Conservation (phyloP, 1,140 invertebrate species). For the Neuroterus valhalla region DNA sequence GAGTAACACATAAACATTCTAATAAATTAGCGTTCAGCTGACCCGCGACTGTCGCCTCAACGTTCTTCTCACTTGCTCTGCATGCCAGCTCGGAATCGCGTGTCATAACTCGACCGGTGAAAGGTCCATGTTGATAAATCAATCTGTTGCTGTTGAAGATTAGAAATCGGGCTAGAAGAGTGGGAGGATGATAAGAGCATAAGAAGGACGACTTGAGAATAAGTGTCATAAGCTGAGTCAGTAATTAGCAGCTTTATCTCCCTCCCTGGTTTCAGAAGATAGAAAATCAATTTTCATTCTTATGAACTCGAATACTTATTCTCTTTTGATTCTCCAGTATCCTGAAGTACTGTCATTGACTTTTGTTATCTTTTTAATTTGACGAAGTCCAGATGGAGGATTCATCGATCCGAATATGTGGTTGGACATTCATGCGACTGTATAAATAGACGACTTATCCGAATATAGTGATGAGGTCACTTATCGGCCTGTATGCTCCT, state of each 20-base stretch:
- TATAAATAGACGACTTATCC: too few relatives aligned
- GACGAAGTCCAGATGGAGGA: too few relatives aligned
- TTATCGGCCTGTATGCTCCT: too few relatives aligned
- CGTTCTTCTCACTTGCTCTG: constrained; percentile 59
- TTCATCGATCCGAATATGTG: too few relatives aligned
- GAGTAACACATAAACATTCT: constrained; percentile 74
- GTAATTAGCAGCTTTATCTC: constrained; percentile 15
- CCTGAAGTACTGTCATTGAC: not conserved
- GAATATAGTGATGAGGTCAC: too few relatives aligned
- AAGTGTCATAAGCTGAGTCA: constrained; percentile 22
- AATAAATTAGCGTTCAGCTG: constrained; percentile 74
- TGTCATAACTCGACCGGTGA: constrained; percentile 61
- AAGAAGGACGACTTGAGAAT: constrained; percentile 30
- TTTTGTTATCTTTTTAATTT: too few relatives aligned
- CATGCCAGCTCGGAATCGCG: constrained; percentile 56
- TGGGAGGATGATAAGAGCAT: constrained; percentile 28
- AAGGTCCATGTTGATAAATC: constrained; percentile 57
- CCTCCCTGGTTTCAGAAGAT: not conserved
- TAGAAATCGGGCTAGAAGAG: constrained; percentile 30
- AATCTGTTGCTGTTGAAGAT: constrained; percentile 43
- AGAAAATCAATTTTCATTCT: not conserved
- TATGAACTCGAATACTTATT: not conserved
- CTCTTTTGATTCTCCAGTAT: not conserved
- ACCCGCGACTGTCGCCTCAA: constrained; percentile 70
- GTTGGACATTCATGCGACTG: too few relatives aligned